These are phyloP conservation scores for Propsilocerus akamusi DNA, from an alignment of 1,140 invertebrate genomes.

Conservation along the genomic window DNA sequence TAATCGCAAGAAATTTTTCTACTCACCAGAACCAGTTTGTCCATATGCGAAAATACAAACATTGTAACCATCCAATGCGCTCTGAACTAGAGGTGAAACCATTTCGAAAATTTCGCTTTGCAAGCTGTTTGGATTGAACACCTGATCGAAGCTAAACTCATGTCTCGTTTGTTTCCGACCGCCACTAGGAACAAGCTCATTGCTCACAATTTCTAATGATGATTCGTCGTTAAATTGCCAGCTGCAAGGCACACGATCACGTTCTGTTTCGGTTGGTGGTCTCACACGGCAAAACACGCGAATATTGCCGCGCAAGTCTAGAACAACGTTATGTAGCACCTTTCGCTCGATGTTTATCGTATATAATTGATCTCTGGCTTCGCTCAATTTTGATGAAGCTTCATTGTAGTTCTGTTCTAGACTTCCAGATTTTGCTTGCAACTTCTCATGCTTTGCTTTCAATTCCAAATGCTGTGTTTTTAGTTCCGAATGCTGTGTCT, in stretches of 20 bases:
- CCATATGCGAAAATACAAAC: slow-evolving; percentile 94
- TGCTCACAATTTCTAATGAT: slow-evolving; percentile 37
- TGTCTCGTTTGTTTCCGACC: slow-evolving; percentile 39
- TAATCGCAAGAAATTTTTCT: too few relatives aligned
- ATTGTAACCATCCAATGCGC: slow-evolving; percentile 83
- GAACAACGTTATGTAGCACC: slow-evolving; percentile 39
- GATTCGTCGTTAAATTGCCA: slow-evolving; percentile 43
- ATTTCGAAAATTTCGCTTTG: slow-evolving; percentile 54
- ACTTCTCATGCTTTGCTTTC: slow-evolving; percentile 13
- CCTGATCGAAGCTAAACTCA: slow-evolving; percentile 62
- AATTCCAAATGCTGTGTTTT: slow-evolving; percentile 16
- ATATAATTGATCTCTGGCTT: slow-evolving; percentile 17
- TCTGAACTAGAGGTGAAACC: slow-evolving; percentile 52
- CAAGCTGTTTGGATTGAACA: slow-evolving; percentile 46
- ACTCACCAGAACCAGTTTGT: slow-evolving; percentile 82
- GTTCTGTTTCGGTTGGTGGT: slow-evolving; percentile 35
- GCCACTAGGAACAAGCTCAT: slow-evolving; percentile 26
- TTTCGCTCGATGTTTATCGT: slow-evolving; percentile 32
- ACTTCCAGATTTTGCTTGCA: slow-evolving; percentile 13
- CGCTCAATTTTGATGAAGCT: slow-evolving; percentile 14
- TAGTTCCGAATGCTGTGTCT: slow-evolving; percentile 10
- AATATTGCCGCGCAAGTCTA: slow-evolving; percentile 65
- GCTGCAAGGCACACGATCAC: slow-evolving; percentile 29
- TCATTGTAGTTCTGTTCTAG: slow-evolving; percentile 15
- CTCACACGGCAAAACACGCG: slow-evolving; percentile 69